These are phyloP conservation scores for Eclectus roratus DNA, from an alignment of 2,113 vertebrate species.

Conservation along the genomic window DNA sequence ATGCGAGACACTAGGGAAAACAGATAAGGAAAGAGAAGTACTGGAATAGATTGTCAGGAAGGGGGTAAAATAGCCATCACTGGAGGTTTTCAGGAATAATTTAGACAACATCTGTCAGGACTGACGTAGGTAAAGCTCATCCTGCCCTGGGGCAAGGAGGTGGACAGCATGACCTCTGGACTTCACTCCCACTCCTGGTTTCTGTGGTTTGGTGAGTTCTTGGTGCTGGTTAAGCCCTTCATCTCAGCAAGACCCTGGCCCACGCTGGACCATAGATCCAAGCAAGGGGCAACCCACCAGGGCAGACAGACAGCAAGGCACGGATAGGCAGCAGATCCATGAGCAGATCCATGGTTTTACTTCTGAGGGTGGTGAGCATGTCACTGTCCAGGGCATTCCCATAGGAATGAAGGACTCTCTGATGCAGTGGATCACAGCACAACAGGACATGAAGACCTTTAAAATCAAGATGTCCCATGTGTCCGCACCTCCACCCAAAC, in stretches of 20 bases:
- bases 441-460: neutral
- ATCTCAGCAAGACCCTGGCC: neutral
- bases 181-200: neutral
- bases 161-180: neutral
- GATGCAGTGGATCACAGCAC: rapidly evolving
- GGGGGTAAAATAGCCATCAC: neutral
- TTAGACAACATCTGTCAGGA: neutral
- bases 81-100: slow-evolving; percentile 9
- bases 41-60: neutral
- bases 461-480: neutral
- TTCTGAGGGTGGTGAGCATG: rapidly evolving
- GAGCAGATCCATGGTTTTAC: neutral
- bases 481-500: rapidly evolving
- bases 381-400: neutral
- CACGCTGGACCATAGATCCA: rapidly evolving
- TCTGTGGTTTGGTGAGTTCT: neutral
- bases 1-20: neutral
- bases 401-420: neutral
- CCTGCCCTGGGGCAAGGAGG: neutral
- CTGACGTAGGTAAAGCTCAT: neutral
- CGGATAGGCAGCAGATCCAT: rapidly evolving
- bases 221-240: neutral
- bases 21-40: neutral
- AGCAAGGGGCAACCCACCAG: neutral
- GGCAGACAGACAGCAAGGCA: neutral